phyloP scores from a whole-genome alignment of 2,888 invertebrate species.

The Sarcophaga rosellei region DNA sequence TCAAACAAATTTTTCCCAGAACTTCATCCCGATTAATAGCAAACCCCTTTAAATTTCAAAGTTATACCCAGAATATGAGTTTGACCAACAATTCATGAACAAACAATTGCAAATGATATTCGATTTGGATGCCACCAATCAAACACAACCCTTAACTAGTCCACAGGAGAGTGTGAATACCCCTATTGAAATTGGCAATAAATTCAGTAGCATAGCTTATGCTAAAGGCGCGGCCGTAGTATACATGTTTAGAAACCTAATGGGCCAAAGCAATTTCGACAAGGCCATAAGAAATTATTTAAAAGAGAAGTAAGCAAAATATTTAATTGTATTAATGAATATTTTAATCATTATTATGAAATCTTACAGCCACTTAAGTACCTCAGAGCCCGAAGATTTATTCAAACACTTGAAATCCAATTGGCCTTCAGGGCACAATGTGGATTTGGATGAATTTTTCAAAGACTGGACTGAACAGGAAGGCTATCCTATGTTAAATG shows the following conservation, averaged over 20 bases:
- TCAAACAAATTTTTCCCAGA: conserved; percentile 69
- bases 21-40: conserved; percentile 70
- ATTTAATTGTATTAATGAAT: background rate
- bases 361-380: conserved; percentile 73
- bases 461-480: conserved; percentile 85
- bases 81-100: conserved; percentile 86
- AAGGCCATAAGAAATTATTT: conserved; percentile 83
- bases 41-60: conserved; percentile 79
- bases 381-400: conserved; percentile 82
- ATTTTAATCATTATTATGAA: too few relatives aligned
- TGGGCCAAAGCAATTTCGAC: conserved; percentile 83
- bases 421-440: conserved; percentile 73
- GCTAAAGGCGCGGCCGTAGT: conserved; percentile 86
- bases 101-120: conserved; percentile 86
- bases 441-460: conserved; percentile 76
- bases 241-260: conserved; percentile 85
- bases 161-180: conserved; percentile 82
- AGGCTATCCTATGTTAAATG: conserved; percentile 85
- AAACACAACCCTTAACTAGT: conserved; percentile 84
- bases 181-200: conserved; percentile 83
- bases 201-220: conserved; percentile 85
- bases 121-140: conserved; percentile 82
- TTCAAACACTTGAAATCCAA: conserved; percentile 81
- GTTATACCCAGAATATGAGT: conserved; percentile 85
- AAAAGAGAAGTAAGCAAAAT: conserved; percentile 82